Conservation (phyloP, 1,140 invertebrate genomes). For the Pinna nobilis region DNA sequence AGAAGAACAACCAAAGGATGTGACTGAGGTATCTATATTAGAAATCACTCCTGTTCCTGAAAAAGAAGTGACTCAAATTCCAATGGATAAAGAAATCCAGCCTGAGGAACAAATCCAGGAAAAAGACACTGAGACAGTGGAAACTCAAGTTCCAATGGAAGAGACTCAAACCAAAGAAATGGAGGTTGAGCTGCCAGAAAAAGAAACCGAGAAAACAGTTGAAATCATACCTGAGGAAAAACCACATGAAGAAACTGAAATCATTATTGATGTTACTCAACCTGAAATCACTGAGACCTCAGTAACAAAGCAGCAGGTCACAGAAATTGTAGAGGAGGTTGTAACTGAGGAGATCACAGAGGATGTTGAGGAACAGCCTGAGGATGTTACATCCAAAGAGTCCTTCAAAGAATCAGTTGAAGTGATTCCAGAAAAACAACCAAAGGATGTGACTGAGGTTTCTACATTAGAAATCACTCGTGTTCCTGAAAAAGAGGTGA, state of each 20-base stretch:
- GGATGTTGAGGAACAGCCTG: background rate
- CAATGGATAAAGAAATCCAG: constrained; percentile 6
- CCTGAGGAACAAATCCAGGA: constrained; percentile 2
- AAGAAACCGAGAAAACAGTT: background rate
- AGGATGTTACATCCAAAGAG: too few species aligned
- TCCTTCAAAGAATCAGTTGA: too few species aligned
- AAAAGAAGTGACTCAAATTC: background rate
- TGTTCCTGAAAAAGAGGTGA: background rate
- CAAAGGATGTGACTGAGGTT: too few species aligned
- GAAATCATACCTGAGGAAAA: background rate
- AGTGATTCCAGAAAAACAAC: too few species aligned
- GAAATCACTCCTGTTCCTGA: background rate
- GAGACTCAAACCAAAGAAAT: background rate
- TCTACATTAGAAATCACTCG: too few species aligned
- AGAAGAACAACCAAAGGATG: background rate
- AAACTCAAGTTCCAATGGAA: background rate
- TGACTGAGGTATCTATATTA: background rate
- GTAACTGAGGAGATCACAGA: background rate
- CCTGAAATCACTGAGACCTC: background rate
- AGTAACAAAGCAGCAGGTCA: background rate
- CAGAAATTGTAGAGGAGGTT: background rate
- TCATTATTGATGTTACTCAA: background rate
- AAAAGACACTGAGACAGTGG: constrained; percentile 1
- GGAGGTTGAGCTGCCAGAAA: background rate
- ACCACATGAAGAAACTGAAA: background rate